Percentiles rank a stretch among this genome's conserved stretches.
phyloP scores from a whole-genome alignment of 2,113 vertebrate species.

The Andinoacara biseriatus region DNA sequence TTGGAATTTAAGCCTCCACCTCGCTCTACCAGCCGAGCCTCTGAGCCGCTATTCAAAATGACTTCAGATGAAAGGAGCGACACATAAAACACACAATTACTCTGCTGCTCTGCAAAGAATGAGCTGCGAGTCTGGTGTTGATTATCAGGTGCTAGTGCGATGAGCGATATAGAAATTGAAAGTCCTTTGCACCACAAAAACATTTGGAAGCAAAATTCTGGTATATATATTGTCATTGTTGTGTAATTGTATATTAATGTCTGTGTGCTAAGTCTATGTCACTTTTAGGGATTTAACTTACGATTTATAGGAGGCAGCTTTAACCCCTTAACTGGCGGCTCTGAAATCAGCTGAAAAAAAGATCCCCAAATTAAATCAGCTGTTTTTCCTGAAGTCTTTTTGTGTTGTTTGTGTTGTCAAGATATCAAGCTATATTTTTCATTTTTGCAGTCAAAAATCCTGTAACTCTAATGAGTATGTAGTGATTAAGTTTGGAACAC shows the following conservation, averaged over 20 bases:
- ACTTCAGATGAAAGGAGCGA: constrained; percentile 22
- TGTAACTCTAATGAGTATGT: too few species aligned
- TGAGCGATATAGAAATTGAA: background rate
- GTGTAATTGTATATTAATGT: too few species aligned
- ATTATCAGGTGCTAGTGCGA: background rate
- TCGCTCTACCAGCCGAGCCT: background rate
- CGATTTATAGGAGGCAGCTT: background rate
- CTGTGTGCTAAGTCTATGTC: background rate
- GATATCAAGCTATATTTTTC: too few species aligned
- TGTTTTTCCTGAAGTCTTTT: too few species aligned
- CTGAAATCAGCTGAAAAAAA: too few species aligned
- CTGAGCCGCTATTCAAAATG: background rate
- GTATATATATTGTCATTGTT: too few species aligned
- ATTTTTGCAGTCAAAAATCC: too few species aligned
- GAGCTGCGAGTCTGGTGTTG: background rate
- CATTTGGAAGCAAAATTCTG: background rate
- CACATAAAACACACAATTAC: background rate
- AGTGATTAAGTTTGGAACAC: too few species aligned
- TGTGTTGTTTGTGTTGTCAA: too few species aligned
- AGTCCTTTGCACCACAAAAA: background rate
- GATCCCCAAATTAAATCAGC: too few species aligned
- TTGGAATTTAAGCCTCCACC: constrained; percentile 45
- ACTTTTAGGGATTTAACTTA: fast-evolving
- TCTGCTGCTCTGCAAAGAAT: background rate
- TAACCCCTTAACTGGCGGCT: too few species aligned